These are phyloP conservation scores for Tridacna gigas DNA, from an alignment of 2,888 invertebrate species.

Conservation along the genomic window DNA sequence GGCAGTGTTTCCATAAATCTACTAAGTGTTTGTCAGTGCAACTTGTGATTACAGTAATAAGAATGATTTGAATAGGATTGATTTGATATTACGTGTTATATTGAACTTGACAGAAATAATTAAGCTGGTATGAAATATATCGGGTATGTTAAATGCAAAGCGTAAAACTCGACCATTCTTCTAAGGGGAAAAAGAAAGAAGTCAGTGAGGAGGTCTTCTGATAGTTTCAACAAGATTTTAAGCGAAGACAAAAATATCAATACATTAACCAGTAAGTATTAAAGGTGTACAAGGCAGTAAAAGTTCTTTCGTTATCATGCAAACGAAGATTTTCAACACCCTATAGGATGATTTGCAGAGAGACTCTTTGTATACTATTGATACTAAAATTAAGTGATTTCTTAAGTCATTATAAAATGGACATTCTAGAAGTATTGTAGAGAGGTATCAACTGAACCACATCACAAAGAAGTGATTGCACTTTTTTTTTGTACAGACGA, in stretches of 20 bases:
- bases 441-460: no score
- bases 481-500: no score
- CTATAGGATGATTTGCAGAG: neutral
- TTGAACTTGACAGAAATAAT: neutral
- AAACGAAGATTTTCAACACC: neutral
- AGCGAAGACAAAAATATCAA: neutral
- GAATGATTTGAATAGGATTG: neutral
- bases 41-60: no score
- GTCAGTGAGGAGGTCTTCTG: neutral
- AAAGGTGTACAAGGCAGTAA: neutral
- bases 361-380: no score
- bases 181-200: neutral
- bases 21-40: no score
- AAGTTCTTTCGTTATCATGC: neutral
- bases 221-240: neutral
- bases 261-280: neutral
- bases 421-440: no score
- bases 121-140: neutral
- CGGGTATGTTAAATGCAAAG: neutral
- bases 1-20: neutral
- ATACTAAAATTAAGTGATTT: no score
- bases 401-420: no score
- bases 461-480: no score
- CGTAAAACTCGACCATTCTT: neutral
- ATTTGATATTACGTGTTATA: neutral